phyloP scores from a whole-genome alignment of 2,888 invertebrate genomes.

The Sepiola atlantica region DNA sequence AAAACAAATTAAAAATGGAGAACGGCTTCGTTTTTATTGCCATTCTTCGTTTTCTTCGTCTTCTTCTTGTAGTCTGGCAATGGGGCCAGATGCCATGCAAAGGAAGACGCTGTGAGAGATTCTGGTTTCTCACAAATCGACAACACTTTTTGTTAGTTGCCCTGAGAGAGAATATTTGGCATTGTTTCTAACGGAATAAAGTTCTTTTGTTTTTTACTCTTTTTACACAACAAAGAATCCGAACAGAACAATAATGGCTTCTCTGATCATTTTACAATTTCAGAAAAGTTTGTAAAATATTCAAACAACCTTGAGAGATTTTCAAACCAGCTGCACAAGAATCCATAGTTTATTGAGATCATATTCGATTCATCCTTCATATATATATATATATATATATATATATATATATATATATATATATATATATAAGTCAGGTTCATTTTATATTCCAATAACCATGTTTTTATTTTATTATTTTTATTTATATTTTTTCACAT shows the following conservation, averaged over 20 bases:
- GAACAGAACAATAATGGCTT: background rate
- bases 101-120: background rate
- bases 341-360: background rate
- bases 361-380: no score
- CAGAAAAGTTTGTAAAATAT: background rate
- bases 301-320: background rate
- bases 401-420: no score
- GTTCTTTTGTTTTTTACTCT: constrained; percentile 32
- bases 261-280: background rate
- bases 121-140: background rate
- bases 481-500: no score
- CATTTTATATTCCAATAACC: no score
- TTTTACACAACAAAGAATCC: constrained; percentile 2
- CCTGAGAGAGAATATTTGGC: background rate
- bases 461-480: no score
- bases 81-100: background rate
- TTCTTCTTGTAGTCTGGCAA: no score
- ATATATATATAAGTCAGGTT: no score
- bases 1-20: no score
- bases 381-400: no score
- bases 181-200: background rate
- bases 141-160: background rate
- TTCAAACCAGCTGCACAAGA: background rate
- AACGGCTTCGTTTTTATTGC: no score
- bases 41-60: no score